Conservation (phyloP, 2,888 invertebrate species). For the Uloborus plumipes region DNA sequence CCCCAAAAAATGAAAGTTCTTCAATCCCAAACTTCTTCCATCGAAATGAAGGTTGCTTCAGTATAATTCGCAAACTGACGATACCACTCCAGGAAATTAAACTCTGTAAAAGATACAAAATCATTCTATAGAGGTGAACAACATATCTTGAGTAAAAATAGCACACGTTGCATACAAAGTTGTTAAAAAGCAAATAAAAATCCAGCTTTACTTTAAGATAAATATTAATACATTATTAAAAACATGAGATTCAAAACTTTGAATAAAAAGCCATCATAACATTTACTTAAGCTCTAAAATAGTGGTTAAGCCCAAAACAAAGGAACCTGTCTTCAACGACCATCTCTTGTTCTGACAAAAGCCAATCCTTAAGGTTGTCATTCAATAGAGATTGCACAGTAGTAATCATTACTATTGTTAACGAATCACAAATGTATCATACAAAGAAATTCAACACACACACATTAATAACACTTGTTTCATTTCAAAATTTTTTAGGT, state of each 20-base stretch:
- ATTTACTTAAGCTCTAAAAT: too few species aligned
- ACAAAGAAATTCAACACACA: too few species aligned
- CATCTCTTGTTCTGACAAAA: too few species aligned
- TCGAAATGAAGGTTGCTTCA: conserved; percentile 60
- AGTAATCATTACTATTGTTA: too few species aligned
- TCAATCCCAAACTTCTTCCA: conserved; percentile 64
- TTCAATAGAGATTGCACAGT: too few species aligned
- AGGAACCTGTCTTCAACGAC: too few species aligned
- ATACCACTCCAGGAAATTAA: conserved; percentile 50
- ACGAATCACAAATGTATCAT: too few species aligned
- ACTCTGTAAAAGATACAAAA: conserved; percentile 33
- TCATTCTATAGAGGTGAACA: not conserved
- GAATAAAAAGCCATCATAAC: too few species aligned
- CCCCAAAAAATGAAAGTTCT: conserved; percentile 54
- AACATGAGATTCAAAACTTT: not conserved
- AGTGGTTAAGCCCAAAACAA: too few species aligned
- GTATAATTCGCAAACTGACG: conserved; percentile 47
- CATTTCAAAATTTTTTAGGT: too few species aligned
- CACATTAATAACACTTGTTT: too few species aligned
- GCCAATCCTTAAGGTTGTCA: too few species aligned
- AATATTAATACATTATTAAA: not conserved
- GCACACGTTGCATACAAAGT: not conserved
- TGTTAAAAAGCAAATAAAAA: not conserved
- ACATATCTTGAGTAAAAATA: not conserved
- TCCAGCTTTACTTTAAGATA: not conserved